Conservation (phyloP, 2,113 vertebrate genomes). For the Gymnorhina tibicen region DNA sequence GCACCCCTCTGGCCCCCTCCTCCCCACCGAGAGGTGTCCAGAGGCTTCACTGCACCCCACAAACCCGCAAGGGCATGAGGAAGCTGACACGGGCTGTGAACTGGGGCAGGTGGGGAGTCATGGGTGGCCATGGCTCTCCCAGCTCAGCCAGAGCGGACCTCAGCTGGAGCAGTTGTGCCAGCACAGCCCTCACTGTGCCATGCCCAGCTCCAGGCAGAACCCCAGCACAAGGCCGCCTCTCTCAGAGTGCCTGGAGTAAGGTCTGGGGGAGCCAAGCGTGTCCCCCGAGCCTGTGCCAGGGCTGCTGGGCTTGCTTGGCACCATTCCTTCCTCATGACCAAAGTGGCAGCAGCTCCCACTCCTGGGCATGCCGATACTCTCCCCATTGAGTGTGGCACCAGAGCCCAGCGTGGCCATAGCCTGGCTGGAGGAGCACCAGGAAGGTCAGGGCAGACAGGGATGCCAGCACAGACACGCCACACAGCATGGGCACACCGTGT, state of each 20-base stretch:
- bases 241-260: background rate
- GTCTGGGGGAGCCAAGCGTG: background rate
- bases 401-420: background rate
- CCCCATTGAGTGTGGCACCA: fast-evolving
- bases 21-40: fast-evolving
- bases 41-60: background rate
- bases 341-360: fast-evolving
- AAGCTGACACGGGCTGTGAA: fast-evolving
- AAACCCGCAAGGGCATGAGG: background rate
- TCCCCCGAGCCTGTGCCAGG: fast-evolving
- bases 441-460: background rate
- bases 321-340: fast-evolving
- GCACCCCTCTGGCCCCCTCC: background rate
- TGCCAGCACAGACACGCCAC: background rate
- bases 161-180: background rate
- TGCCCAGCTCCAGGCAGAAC: background rate
- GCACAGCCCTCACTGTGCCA: background rate
- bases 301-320: background rate
- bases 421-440: background rate
- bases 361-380: fast-evolving
- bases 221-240: background rate
- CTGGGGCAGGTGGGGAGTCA: background rate
- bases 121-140: fast-evolving
- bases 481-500: background rate
- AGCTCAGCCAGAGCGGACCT: fast-evolving